These are phyloP conservation scores for Theodoxus fluviatilis DNA, from an alignment of 2,888 invertebrate species.

Conservation along the genomic window DNA sequence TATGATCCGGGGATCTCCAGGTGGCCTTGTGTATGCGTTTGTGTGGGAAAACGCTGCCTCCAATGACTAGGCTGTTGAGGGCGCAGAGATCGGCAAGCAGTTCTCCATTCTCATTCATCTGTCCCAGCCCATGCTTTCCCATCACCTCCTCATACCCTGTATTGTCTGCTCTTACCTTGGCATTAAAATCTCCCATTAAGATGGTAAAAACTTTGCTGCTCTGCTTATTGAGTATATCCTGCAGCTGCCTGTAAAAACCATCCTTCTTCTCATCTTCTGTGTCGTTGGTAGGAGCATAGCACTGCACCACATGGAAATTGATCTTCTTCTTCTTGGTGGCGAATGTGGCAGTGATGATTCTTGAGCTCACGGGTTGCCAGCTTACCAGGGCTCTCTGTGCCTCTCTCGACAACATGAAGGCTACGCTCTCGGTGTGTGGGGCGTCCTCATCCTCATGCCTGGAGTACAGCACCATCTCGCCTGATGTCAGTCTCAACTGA, in stretches of 20 bases:
- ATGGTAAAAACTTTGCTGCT: no score
- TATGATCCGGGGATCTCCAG: constrained; percentile 2
- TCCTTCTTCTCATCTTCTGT: constrained; percentile 21
- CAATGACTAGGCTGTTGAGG: constrained; percentile 6
- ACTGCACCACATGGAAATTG: background rate
- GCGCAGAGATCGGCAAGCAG: constrained; percentile 24
- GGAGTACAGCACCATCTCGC: background rate
- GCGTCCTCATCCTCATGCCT: no score
- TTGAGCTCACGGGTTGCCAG: background rate
- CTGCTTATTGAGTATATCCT: no score
- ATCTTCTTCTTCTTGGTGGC: background rate
- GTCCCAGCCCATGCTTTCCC: constrained; percentile 25
- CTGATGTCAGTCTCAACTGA: constrained; percentile 4
- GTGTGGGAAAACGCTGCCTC: constrained; percentile 14
- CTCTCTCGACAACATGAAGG: background rate
- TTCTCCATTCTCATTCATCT: constrained; percentile 23
- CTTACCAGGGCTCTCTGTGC: background rate
- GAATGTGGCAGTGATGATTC: constrained; percentile 1
- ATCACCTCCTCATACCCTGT: constrained; percentile 24
- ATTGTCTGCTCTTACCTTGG: constrained; percentile 25
- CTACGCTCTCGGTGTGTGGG: background rate
- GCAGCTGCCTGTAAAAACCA: constrained; percentile 24
- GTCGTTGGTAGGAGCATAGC: constrained; percentile 3
- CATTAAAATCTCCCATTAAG: constrained; percentile 19
- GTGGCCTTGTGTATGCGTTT: constrained; percentile 15